Conservation (phyloP, 2,113 vertebrate genomes). For the Prunella fulvescens region DNA sequence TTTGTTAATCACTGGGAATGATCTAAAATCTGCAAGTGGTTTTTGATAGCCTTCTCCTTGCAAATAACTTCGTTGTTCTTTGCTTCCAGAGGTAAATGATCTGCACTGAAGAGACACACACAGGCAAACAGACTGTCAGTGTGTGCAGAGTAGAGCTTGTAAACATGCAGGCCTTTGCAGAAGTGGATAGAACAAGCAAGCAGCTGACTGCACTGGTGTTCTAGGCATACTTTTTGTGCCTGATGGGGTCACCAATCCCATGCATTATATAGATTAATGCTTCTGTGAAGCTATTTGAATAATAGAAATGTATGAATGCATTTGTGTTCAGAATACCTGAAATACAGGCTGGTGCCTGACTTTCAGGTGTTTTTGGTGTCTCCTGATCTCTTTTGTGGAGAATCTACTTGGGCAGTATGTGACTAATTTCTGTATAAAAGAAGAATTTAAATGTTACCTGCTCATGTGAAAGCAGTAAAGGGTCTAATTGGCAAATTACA, state of each 20-base stretch:
- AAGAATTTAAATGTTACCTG: neutral
- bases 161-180: neutral
- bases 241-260: neutral
- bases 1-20: conserved; percentile 38
- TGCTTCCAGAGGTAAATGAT: neutral
- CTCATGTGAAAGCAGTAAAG: neutral
- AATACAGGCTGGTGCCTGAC: neutral
- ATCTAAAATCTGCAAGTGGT: conserved; percentile 12
- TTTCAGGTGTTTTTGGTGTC: neutral
- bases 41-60: neutral
- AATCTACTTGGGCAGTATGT: neutral
- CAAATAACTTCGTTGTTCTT: neutral
- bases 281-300: neutral
- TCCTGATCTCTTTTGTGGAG: neutral
- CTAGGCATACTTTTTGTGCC: neutral
- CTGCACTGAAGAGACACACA: neutral
- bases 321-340: neutral
- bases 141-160: neutral
- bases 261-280: neutral
- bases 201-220: neutral
- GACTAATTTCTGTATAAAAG: neutral
- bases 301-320: neutral
- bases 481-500: neutral
- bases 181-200: neutral
- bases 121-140: neutral